Evolutionary conservation across 2,797 vertebrate species (phyloP).

Genomic region (Tokudaia muenninki): DNA sequence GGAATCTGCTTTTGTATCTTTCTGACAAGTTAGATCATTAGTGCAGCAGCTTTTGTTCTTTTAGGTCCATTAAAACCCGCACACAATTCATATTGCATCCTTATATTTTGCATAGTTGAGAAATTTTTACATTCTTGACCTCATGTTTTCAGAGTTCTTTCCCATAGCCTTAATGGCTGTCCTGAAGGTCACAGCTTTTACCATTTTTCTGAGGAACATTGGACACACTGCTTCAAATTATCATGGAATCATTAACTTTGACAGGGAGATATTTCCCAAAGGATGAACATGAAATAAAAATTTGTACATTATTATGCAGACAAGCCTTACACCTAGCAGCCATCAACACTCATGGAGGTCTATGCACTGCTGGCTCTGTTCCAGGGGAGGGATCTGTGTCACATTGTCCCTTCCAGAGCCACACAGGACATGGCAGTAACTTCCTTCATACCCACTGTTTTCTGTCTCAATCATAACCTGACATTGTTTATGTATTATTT

Average conservation of each 20-base stretch:
- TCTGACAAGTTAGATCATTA: neutral
- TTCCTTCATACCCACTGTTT: neutral
- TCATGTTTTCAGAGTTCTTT: neutral
- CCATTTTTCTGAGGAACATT: neutral
- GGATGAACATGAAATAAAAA: neutral
- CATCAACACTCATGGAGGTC: neutral
- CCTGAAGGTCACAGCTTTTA: neutral
- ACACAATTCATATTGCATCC: neutral
- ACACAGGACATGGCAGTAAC: neutral
- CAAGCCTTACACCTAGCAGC: neutral
- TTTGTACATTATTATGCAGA: neutral
- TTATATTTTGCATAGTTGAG: neutral
- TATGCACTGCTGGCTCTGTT: neutral
- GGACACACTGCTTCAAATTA: neutral
- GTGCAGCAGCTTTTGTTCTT: neutral
- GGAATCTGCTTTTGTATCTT: neutral
- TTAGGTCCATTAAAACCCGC: neutral
- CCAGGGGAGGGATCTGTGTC: neutral
- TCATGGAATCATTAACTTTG: neutral
- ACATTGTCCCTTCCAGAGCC: neutral
- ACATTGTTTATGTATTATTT: constrained; percentile 20
- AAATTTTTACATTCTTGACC: neutral
- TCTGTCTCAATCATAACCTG: neutral
- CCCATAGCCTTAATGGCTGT: neutral
- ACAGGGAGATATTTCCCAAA: neutral